phyloP scores from a whole-genome alignment of 2,113 vertebrate species.

The Theristicus caerulescens region DNA sequence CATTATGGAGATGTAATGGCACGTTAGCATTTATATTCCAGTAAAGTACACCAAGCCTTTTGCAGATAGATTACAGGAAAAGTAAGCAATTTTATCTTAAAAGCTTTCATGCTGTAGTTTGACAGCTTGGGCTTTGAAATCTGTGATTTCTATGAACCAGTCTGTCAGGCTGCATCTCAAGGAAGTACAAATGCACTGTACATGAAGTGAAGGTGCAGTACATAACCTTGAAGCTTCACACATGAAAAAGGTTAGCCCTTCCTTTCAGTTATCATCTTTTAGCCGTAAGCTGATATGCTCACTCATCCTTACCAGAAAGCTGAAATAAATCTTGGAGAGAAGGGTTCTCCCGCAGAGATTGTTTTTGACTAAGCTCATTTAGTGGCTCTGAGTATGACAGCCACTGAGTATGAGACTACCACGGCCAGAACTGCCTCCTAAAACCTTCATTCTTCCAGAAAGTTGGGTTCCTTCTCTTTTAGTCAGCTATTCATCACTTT shows the following conservation, averaged over 20 bases:
- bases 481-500: not conserved
- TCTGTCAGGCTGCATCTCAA: not conserved
- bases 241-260: not conserved
- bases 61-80: not conserved
- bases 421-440: not conserved
- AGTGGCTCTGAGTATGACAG: not conserved
- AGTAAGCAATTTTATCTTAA: not conserved
- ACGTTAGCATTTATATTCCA: not conserved
- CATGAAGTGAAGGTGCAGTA: not conserved
- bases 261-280: not conserved
- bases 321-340: not conserved
- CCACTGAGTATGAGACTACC: not conserved
- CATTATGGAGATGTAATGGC: not conserved
- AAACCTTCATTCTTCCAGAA: not conserved
- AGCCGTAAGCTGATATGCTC: not conserved
- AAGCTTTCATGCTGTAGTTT: not conserved
- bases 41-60: not conserved
- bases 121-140: not conserved
- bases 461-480: not conserved
- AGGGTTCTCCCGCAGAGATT: not conserved
- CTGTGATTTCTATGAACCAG: not conserved
- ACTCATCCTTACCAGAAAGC: not conserved
- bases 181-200: not conserved
- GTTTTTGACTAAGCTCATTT: not conserved
- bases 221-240: not conserved